Percentiles rank a stretch among this genome's conserved stretches.
phyloP scores from a whole-genome alignment of 1,140 invertebrate genomes.

The Ostrea edulis region DNA sequence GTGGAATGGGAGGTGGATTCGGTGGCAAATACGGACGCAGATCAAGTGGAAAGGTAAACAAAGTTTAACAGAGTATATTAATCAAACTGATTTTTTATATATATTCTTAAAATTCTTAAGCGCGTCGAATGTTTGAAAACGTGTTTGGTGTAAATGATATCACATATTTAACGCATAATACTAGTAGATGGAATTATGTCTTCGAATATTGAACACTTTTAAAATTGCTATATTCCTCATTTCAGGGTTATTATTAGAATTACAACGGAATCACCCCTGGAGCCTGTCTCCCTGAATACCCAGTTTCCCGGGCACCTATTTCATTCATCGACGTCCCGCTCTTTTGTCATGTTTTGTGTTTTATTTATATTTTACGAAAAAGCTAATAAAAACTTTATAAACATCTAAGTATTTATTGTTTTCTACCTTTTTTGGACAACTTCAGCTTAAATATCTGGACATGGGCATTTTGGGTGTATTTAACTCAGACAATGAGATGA shows the following conservation, averaged over 20 bases:
- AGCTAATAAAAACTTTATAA: background rate
- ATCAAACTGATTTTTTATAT: background rate
- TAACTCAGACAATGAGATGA: no score
- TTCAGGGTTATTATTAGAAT: constrained; percentile 10
- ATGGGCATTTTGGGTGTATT: no score
- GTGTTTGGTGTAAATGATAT: background rate
- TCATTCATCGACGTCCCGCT: constrained; percentile 31
- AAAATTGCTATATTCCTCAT: background rate
- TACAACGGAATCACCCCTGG: background rate
- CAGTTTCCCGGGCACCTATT: background rate
- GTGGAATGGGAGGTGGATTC: background rate
- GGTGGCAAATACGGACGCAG: background rate
- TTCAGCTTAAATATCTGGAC: no score
- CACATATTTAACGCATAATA: background rate
- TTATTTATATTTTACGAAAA: constrained; percentile 23
- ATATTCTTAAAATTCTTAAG: background rate
- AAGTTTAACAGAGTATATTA: background rate
- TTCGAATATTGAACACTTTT: background rate
- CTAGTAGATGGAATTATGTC: background rate
- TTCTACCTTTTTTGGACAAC: no score
- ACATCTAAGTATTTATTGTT: no score
- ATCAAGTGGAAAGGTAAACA: constrained; percentile 16
- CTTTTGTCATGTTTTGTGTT: background rate
- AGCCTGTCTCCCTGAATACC: background rate
- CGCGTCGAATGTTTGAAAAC: background rate